These are phyloP conservation scores for Poecilus cupreus DNA, from an alignment of 2,888 invertebrate species.

Conservation along the genomic window DNA sequence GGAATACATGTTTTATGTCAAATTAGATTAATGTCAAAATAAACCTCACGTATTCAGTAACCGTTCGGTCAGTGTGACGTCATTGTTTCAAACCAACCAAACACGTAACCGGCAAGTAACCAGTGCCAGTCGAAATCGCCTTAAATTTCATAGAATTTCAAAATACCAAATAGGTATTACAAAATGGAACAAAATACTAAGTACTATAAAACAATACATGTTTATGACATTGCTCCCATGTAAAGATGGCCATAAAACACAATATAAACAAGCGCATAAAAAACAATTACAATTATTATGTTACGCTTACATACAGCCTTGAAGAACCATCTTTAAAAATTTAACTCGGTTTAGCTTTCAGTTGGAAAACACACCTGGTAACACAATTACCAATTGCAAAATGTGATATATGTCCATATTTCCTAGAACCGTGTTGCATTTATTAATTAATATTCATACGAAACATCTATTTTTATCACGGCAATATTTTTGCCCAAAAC, in stretches of 20 bases:
- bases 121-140: too few species aligned
- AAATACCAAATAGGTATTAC: neutral
- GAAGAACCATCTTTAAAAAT: constrained; percentile 1
- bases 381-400: neutral
- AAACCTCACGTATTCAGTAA: too few species aligned
- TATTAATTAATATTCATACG: constrained; percentile 1
- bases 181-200: neutral
- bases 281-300: constrained; percentile 6
- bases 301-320: neutral
- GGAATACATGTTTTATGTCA: too few species aligned
- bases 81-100: too few species aligned
- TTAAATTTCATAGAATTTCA: neutral
- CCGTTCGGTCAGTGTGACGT: too few species aligned
- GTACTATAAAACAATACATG: too few species aligned
- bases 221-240: neutral
- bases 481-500: constrained; percentile 25
- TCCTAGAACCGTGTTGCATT: neutral
- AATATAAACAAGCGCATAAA: neutral
- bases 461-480: neutral
- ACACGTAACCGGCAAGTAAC: too few species aligned
- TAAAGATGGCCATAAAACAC: neutral
- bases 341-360: neutral
- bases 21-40: too few species aligned
- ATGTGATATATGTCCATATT: constrained; percentile 4
- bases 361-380: neutral